Conservation (phyloP, 2,888 invertebrate genomes). For the Drosophila austrosaltans region DNA sequence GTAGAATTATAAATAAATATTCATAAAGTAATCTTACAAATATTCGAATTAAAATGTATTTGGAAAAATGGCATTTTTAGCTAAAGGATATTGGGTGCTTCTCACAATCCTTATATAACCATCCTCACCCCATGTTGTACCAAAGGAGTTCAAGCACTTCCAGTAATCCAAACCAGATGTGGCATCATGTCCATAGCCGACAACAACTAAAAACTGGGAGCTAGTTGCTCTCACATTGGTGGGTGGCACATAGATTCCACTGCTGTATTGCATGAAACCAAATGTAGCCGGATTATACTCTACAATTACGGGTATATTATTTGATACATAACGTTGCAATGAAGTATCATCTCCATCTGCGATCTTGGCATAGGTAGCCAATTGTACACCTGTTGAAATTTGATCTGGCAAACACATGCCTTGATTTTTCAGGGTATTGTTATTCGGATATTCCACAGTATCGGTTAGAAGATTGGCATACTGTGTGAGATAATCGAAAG, state of each 20-base stretch:
- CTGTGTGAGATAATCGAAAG: slow-evolving; percentile 90
- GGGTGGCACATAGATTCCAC: slow-evolving; percentile 76
- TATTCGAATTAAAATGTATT: background rate
- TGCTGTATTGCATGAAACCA: slow-evolving; percentile 81
- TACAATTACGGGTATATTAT: slow-evolving; percentile 73
- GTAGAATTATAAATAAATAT: background rate
- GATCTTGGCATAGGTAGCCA: slow-evolving; percentile 61
- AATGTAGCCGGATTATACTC: slow-evolving; percentile 79
- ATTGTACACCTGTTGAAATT: slow-evolving; percentile 30
- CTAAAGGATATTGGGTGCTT: slow-evolving; percentile 48
- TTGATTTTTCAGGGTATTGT: slow-evolving; percentile 35
- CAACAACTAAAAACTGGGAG: slow-evolving; percentile 77
- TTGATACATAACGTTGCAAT: slow-evolving; percentile 63
- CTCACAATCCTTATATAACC: slow-evolving; percentile 78
- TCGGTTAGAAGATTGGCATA: slow-evolving; percentile 85
- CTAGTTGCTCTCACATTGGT: slow-evolving; percentile 37
- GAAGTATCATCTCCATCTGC: slow-evolving; percentile 61
- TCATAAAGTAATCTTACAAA: background rate
- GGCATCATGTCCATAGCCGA: slow-evolving; percentile 78
- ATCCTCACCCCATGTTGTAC: slow-evolving; percentile 77
- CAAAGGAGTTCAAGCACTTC: slow-evolving; percentile 81
- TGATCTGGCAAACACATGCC: slow-evolving; percentile 66
- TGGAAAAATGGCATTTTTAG: slow-evolving; percentile 75
- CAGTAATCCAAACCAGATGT: slow-evolving; percentile 66
- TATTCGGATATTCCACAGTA: slow-evolving; percentile 92